phyloP scores from a whole-genome alignment of 1,140 invertebrate genomes.

The Triops cancriformis region DNA sequence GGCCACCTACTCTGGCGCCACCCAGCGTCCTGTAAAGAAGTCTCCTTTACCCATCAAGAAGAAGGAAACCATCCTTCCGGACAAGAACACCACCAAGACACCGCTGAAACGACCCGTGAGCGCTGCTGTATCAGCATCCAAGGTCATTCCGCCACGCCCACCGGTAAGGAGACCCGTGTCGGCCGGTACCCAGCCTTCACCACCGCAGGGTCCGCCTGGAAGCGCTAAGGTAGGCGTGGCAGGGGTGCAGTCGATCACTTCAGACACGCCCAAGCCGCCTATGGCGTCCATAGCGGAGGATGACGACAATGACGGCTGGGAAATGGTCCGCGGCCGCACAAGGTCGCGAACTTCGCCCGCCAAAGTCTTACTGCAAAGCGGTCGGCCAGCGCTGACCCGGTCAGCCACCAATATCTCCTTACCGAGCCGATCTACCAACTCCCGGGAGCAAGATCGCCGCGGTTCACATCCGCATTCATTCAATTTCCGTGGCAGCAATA shows the following conservation, averaged over 20 bases:
- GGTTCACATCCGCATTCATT: conserved; percentile 29
- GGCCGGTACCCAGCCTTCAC: not conserved
- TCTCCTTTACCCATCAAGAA: not conserved
- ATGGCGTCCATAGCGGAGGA: not conserved
- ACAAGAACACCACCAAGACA: not conserved
- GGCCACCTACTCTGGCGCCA: not conserved
- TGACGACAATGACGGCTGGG: conserved; percentile 27
- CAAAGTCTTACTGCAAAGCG: not conserved
- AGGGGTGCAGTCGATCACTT: not conserved
- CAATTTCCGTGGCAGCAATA: not conserved
- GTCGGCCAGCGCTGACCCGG: conserved; percentile 30
- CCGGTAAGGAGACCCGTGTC: not conserved
- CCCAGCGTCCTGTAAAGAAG: not conserved
- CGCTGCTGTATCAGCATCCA: not conserved
- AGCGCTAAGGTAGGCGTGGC: too few relatives aligned
- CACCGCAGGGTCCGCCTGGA: too few relatives aligned
- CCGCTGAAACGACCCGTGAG: not conserved
- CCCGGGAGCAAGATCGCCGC: conserved; percentile 32
- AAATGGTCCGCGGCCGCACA: conserved; percentile 29
- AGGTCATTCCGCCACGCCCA: not conserved
- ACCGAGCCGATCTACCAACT: conserved; percentile 32
- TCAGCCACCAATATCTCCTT: conserved; percentile 22
- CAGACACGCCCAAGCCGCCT: not conserved
- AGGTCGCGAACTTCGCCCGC: conserved; percentile 29
- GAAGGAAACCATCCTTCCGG: not conserved